Conservation (phyloP, 2,797 vertebrate species). For the Spea hammondii region DNA sequence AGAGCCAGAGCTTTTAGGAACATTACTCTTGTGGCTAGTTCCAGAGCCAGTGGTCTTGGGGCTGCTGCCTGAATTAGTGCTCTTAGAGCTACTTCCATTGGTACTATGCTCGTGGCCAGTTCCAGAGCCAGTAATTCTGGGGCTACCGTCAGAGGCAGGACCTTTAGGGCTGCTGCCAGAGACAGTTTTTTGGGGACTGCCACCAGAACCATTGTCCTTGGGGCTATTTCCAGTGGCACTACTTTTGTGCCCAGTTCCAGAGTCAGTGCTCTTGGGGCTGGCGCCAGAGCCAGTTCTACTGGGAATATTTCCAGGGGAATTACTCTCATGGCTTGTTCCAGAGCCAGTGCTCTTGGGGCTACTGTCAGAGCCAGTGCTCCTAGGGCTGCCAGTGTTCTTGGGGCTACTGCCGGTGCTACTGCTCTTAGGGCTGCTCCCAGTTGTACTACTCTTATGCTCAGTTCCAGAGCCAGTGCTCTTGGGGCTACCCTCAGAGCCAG, state of each 20-base stretch:
- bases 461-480: not conserved
- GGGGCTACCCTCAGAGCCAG: not conserved
- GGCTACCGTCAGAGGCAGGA: not conserved
- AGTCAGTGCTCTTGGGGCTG: slow-evolving; percentile 25
- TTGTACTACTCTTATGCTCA: not conserved
- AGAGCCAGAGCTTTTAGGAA: not conserved
- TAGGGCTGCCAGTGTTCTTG: not conserved
- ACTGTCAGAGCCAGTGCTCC: not conserved
- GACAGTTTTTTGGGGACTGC: not conserved
- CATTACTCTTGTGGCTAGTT: not conserved
- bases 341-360: not conserved
- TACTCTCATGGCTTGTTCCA: not conserved
- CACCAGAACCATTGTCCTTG: not conserved
- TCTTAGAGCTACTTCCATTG: not conserved
- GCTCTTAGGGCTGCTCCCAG: not conserved
- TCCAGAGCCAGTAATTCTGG: not conserved
- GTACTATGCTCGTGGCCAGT: not conserved
- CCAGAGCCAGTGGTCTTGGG: not conserved
- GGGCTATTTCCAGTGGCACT: not conserved
- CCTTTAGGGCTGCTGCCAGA: not conserved
- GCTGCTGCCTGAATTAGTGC: not conserved
- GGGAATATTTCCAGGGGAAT: not conserved
- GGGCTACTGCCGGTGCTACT: not conserved
- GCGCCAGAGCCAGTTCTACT: slow-evolving; percentile 20
- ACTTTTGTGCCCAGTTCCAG: not conserved